A percentile compares a stretch with the other conserved stretches of the same genome.
Conservation (phyloP, 2,113 vertebrate genomes). For the Bettongia penicillata region DNA sequence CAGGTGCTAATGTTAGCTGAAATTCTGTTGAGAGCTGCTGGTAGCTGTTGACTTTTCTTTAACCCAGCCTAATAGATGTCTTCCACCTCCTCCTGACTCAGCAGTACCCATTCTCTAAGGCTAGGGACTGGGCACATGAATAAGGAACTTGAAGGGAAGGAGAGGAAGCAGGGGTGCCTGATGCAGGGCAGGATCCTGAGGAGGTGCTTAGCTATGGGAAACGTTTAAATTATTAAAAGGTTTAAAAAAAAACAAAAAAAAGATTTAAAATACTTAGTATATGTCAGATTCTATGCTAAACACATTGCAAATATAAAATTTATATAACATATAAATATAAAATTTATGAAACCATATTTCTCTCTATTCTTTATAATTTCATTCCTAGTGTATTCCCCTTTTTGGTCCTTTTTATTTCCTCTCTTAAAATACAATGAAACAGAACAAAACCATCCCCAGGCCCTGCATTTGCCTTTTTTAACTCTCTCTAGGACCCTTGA, state of each 20-base stretch:
- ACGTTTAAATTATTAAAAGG: conserved; percentile 54
- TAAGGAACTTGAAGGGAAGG: not conserved
- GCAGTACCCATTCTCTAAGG: not conserved
- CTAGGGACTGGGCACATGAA: not conserved
- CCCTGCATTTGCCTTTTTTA: too few species aligned
- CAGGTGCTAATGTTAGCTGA: not conserved
- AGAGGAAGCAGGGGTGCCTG: not conserved
- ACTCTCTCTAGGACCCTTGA: too few species aligned
- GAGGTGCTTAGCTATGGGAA: not conserved
- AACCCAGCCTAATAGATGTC: not conserved
- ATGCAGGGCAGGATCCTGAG: not conserved
- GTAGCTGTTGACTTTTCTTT: not conserved
- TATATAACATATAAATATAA: too few species aligned
- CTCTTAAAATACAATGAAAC: too few species aligned
- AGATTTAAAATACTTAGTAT: too few species aligned
- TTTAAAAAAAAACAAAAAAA: not conserved
- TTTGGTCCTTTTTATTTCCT: too few species aligned
- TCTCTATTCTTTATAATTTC: too few species aligned
- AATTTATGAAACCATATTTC: too few species aligned
- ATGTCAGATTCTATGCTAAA: too few species aligned
- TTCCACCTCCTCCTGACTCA: not conserved
- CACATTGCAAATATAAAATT: too few species aligned
- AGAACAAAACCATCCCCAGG: too few species aligned
- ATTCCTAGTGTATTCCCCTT: too few species aligned
- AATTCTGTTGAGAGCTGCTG: not conserved